phyloP scores from a whole-genome alignment of 2,113 vertebrate genomes.

The Orcinus orca region DNA sequence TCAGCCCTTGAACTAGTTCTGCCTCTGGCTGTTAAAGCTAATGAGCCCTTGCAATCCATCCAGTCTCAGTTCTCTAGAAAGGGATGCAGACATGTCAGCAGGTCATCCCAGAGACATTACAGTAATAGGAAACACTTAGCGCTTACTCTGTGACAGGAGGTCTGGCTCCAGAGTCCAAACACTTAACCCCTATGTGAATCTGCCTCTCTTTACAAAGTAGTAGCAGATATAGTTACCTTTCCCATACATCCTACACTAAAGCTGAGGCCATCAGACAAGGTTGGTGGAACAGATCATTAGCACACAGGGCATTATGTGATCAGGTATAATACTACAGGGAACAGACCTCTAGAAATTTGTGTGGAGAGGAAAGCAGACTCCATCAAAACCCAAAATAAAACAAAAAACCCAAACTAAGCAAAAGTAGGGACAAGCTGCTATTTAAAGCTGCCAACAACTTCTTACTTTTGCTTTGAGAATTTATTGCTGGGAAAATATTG shows the following conservation, averaged over 20 bases:
- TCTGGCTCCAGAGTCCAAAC: conserved; percentile 15
- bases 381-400: neutral
- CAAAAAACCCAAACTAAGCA: neutral
- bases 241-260: neutral
- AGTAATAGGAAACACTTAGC: neutral
- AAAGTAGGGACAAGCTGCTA: neutral
- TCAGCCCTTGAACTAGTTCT: conserved; percentile 26
- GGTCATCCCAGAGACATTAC: conserved; percentile 9
- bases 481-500: conserved; percentile 26
- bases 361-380: neutral
- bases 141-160: neutral
- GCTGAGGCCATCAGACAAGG: neutral
- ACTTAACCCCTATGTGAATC: conserved; percentile 3
- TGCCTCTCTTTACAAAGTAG: neutral
- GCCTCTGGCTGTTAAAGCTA: conserved; percentile 28
- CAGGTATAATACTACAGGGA: neutral
- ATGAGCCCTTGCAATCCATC: conserved; percentile 18
- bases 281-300: neutral
- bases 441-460: conserved; percentile 9
- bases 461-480: conserved; percentile 17
- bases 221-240: neutral
- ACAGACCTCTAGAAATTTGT: neutral
- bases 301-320: neutral
- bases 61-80: conserved; percentile 7
- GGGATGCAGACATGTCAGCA: neutral